These are phyloP conservation scores for Syngnathus floridae DNA, from an alignment of 2,113 vertebrate genomes.

Conservation along the genomic window DNA sequence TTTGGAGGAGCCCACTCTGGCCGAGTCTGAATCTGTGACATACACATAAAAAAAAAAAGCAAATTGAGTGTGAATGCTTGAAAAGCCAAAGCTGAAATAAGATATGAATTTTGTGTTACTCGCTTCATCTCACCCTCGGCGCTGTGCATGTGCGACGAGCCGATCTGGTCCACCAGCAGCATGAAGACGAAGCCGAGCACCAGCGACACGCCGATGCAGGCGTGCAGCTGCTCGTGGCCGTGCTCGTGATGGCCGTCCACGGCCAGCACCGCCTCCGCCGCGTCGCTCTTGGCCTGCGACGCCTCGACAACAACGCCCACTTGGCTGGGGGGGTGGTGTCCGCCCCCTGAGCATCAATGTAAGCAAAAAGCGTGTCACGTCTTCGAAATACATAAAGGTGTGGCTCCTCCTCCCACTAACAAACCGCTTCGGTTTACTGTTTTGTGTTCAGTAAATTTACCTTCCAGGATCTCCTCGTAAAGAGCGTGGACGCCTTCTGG, in stretches of 20 bases:
- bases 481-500: slow-evolving; percentile 97
- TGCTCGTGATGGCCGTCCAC: slow-evolving; percentile 33
- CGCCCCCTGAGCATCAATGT: slow-evolving; percentile 59
- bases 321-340: slow-evolving; percentile 74
- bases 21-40: slow-evolving; percentile 83
- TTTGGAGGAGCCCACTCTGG: slow-evolving; percentile 83
- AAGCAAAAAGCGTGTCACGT: neutral
- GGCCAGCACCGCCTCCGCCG: slow-evolving; percentile 20
- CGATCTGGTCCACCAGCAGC: slow-evolving; percentile 96
- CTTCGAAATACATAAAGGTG: neutral
- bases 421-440: no score
- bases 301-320: slow-evolving; percentile 70
- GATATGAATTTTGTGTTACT: neutral
- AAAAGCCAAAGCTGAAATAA: no score
- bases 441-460: slow-evolving; percentile 58
- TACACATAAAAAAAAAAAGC: neutral
- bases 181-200: slow-evolving; percentile 98
- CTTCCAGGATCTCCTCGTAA: slow-evolving; percentile 93
- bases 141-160: slow-evolving; percentile 86
- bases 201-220: slow-evolving; percentile 91
- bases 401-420: neutral
- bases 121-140: slow-evolving; percentile 74
- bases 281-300: slow-evolving; percentile 54
- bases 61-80: neutral
- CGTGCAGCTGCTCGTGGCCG: slow-evolving; percentile 79